A percentile compares a stretch with the other conserved stretches of the same genome.
phyloP scores from a whole-genome alignment of 2,797 vertebrate genomes.

The Bradypodion pumilum region DNA sequence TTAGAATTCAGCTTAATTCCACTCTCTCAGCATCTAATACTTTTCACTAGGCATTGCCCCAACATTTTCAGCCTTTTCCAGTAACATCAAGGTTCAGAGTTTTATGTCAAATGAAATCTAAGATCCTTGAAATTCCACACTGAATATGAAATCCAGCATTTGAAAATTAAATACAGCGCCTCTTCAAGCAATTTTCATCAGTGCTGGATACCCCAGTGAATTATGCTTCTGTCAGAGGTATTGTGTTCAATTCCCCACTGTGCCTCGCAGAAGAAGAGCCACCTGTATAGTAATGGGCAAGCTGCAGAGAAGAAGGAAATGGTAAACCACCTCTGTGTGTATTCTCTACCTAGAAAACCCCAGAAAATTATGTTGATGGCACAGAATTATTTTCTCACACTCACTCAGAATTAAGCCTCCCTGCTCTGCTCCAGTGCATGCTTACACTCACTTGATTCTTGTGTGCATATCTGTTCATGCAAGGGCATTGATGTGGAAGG shows the following conservation, averaged over 20 bases:
- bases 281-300: no score
- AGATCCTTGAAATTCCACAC: not conserved
- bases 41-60: not conserved
- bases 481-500: not conserved
- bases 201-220: no score
- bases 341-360: no score
- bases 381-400: no score
- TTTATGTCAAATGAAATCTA: not conserved
- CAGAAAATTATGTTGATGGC: no score
- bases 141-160: not conserved
- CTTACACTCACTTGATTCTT: not conserved
- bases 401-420: not conserved
- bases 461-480: not conserved
- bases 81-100: not conserved
- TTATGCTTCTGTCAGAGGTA: no score
- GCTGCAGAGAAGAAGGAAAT: no score
- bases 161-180: not conserved
- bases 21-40: not conserved
- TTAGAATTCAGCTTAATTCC: no score
- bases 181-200: not conserved
- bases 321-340: no score
- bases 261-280: no score
- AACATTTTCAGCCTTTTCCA: not conserved
- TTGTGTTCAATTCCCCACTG: no score
- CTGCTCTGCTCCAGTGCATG: not conserved